phyloP scores from a whole-genome alignment of 2,797 vertebrate genomes.

The Chelon labrosus region DNA sequence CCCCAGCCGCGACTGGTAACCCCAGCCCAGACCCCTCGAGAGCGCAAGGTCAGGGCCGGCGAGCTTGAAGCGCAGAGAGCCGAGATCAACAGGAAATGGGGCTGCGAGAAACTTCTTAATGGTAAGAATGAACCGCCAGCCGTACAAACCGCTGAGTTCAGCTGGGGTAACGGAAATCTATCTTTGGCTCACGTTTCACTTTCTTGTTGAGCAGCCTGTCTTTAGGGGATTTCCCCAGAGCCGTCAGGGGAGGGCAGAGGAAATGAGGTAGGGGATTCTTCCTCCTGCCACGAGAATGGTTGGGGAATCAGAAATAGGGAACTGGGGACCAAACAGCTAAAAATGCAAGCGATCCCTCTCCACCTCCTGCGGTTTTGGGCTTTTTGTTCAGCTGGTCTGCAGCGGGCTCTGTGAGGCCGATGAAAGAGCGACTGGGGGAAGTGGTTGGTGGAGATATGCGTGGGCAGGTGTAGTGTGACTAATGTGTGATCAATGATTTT shows the following conservation, averaged over 20 bases:
- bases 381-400: conserved; percentile 43
- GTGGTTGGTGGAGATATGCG: conserved; percentile 59
- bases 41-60: conserved; percentile 85
- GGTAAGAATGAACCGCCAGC: conserved; percentile 75
- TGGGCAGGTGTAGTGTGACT: conserved; percentile 76
- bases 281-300: conserved; percentile 47
- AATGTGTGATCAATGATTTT: conserved; percentile 74
- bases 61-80: conserved; percentile 87
- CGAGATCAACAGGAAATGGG: conserved; percentile 92
- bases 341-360: not conserved
- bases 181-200: conserved; percentile 79
- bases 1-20: conserved; percentile 65
- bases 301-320: conserved; percentile 29
- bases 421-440: conserved; percentile 51
- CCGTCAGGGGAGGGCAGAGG: conserved; percentile 49
- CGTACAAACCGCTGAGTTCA: conserved; percentile 64
- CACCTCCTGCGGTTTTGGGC: conserved; percentile 2
- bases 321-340: conserved; percentile 25
- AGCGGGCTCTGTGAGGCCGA: conserved; percentile 25
- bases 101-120: conserved; percentile 88
- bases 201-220: conserved; percentile 72
- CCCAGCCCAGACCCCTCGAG: conserved; percentile 78
- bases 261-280: conserved; percentile 67
- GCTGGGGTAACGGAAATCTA: conserved; percentile 78
- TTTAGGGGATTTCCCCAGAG: conserved; percentile 74